Evolutionary conservation across 2,888 invertebrate species (phyloP), one percentile per base, ranked within the genome.

Genomic region (Antheraea yamamai): DNA sequence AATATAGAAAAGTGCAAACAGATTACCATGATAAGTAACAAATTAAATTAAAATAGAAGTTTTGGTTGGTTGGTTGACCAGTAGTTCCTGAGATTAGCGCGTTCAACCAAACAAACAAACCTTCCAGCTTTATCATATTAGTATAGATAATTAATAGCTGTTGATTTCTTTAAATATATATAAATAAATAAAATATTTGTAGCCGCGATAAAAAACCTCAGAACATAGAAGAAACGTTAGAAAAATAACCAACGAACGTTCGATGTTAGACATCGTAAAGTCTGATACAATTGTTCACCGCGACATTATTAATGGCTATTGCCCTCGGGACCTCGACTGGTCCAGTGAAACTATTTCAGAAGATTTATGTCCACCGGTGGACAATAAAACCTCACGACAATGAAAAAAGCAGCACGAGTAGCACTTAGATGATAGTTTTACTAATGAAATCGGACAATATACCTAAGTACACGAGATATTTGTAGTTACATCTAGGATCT

Each of bases 321-420:
- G 26, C 64, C 14, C 64, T 66, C 14, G 64, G 30, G 64, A 66
- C 64, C 26, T 66, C 14, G 64, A 30, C 64, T 30, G 64, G 64
- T 66, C 64, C 64, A 66, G 26, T 30, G 64, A 30, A 16, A 66
- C 64, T 30, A 30, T 66, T 30, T 16, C 4, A 18, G 12, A 6
- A 30, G 64, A 66, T 66, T 66, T 66, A 66, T 30, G 64, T 30
- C 64, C 64, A 66, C 64, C 16, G 14, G 30, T 30, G 64, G 64
- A 66, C 64, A 66, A 66, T 66, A 66, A 66, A 66, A 66, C 64
- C 30, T 16, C 64, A 66, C 26, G 64, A 66, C 26, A 66, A 66
- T 66, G 64, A 66, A 66, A 64, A 58, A 61, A 61, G 23, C 61
- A 10, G 23, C 30, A 66, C 30, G 30, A 26, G 64, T 16, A 23